These are phyloP conservation scores for Phyllopteryx taeniolatus DNA, from an alignment of 2,113 vertebrate species.

Conservation along the genomic window DNA sequence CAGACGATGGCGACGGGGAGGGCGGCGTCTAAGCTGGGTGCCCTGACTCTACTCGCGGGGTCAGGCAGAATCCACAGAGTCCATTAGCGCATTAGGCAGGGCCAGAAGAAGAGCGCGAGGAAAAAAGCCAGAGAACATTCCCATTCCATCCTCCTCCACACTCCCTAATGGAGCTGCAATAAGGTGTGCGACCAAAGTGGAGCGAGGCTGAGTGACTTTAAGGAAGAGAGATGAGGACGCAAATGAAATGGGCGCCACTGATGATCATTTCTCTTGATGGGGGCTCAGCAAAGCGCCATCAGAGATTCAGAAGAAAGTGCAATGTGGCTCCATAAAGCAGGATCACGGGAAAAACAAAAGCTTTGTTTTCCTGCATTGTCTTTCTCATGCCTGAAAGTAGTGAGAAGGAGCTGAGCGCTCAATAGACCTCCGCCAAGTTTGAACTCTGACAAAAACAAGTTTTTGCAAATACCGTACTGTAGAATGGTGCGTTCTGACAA, in stretches of 20 bases:
- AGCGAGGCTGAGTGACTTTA: conserved; percentile 21
- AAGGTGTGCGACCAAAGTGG: conserved; percentile 28
- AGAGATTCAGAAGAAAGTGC: conserved; percentile 21
- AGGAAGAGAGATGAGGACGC: conserved; percentile 48
- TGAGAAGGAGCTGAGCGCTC: neutral
- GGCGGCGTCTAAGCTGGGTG: conserved; percentile 28
- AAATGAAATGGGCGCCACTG: conserved; percentile 54
- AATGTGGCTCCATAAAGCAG: conserved; percentile 12
- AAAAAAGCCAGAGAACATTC: conserved; percentile 55
- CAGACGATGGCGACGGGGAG: conserved; percentile 17
- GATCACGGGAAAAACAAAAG: conserved; percentile 22
- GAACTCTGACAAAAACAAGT: neutral
- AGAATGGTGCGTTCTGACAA: too few species aligned
- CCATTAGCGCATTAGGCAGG: conserved; percentile 71
- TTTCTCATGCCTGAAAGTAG: neutral
- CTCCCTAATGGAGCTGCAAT: conserved; percentile 52
- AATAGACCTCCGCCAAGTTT: too few species aligned
- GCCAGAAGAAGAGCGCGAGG: conserved; percentile 39
- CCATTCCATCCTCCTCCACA: conserved; percentile 50
- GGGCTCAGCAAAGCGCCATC: conserved; percentile 29
- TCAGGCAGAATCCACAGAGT: conserved; percentile 52
- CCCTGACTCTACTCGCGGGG: conserved; percentile 35
- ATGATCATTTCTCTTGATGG: conserved; percentile 59
- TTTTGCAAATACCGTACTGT: too few species aligned
- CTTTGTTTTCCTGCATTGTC: neutral